Percentiles rank a stretch among this genome's conserved stretches.
phyloP scores from a whole-genome alignment of 2,113 vertebrate species.

The Mus spicilegus region DNA sequence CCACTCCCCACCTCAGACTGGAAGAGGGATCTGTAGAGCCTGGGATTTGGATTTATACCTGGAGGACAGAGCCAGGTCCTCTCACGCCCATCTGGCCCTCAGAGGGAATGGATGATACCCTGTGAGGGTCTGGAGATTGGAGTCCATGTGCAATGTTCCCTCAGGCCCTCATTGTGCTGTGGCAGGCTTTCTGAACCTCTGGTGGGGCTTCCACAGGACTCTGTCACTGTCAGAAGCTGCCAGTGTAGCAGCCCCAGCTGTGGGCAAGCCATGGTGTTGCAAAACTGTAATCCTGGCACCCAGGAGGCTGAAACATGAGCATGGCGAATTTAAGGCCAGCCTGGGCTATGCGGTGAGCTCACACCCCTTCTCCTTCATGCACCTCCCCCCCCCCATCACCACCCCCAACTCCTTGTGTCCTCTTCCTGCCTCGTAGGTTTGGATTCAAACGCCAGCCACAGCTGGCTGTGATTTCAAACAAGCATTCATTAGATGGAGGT shows the following conservation, averaged over 20 bases:
- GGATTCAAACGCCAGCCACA: background rate
- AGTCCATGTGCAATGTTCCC: too few relatives aligned
- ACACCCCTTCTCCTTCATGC: background rate
- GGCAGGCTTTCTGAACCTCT: background rate
- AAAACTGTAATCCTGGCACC: background rate
- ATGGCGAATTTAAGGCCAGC: background rate
- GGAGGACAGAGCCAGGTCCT: background rate
- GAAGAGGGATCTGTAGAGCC: background rate
- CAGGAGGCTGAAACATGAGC: background rate
- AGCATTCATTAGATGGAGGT: background rate
- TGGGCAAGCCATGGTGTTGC: background rate
- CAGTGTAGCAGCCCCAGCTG: background rate
- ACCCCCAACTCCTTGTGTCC: background rate
- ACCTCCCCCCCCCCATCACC: too few relatives aligned
- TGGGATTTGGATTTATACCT: background rate
- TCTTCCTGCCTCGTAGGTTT: background rate
- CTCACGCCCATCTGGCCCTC: background rate
- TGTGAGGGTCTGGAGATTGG: background rate
- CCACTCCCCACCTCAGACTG: too few relatives aligned
- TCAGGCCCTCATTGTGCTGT: background rate
- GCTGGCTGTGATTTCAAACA: constrained; percentile 23
- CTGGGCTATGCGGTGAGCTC: background rate
- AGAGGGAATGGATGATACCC: background rate
- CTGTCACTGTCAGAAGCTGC: background rate
- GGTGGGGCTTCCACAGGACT: background rate